Evolutionary conservation across 2,113 vertebrate genomes (phyloP), one percentile per base, ranked within the genome.

Genomic region (Brienomyrus brachyistius): DNA sequence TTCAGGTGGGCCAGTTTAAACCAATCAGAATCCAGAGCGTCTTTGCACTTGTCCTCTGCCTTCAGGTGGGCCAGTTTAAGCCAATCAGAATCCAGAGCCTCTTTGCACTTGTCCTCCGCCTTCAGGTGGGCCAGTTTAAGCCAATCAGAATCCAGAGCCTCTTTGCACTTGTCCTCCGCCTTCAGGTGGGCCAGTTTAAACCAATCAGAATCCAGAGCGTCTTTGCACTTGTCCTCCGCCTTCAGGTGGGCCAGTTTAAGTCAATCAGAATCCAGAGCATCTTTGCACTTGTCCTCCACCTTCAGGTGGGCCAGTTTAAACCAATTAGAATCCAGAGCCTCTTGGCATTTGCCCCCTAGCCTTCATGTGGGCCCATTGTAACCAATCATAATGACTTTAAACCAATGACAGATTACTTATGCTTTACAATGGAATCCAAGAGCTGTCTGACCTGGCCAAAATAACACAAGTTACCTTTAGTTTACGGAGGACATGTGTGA

Each of bases 361-460:
- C 43, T 82, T 82, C 43, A 82, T 17, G 27, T 86, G 84, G 35
- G 43, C 19, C 51, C 19, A 21, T 54, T 54, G 5, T 21, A 54
- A 54, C 52, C 52, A 54, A 54, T 54, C 52, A 54, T 17, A 54
- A 19, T 54, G 21, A 23, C n/a, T 35, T 80, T 80, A 45, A 48
- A 84, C 82, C 74, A 19, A 77, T 86, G 51, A 27, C 5, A 54
- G 50, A n/a, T 50, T 50, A 31, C 43, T 83, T 83, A 40, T 40
- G 50, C 10, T 54, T 54, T 52, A 54, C 27, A 54, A 6, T 54
- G 27, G 15, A 93, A 93, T 92, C 50, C 89, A 83, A 89, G 89
- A 93, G 89, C 89, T 35, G 87, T 89, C 3, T 88, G 90, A 91
- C 92, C 88, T 89, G 70, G 91, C 91, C 91, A 40, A 89, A 91